Evolutionary conservation across 2,888 invertebrate species (phyloP).

Genomic region (Heliconius aoede): DNA sequence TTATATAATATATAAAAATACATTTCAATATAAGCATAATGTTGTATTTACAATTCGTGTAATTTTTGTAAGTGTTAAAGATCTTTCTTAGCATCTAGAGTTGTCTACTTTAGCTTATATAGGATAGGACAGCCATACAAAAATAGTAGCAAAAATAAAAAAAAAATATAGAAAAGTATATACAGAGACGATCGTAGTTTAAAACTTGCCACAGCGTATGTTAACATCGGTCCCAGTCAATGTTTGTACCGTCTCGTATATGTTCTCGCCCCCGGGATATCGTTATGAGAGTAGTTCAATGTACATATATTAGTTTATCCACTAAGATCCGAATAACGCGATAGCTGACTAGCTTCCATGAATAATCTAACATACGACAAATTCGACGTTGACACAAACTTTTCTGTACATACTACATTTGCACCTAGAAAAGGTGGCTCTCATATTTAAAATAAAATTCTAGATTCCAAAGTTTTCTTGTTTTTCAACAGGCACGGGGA

Average conservation of each 20-base stretch:
- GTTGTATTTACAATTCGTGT: too few relatives aligned
- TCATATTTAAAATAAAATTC: background rate
- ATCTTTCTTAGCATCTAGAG: too few relatives aligned
- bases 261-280: conserved; percentile 1
- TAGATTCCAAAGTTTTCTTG: background rate
- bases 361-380: conserved; percentile 11
- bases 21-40: too few relatives aligned
- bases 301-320: conserved; percentile 19
- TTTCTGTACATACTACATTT: background rate
- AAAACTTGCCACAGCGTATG: background rate
- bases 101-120: background rate
- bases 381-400: background rate
- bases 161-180: background rate
- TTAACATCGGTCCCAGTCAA: background rate
- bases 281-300: conserved; percentile 10
- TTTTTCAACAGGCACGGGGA: conserved; percentile 13
- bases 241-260: conserved; percentile 12
- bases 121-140: background rate
- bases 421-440: background rate
- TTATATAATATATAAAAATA: background rate
- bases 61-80: too few relatives aligned
- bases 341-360: conserved; percentile 17
- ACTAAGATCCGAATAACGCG: conserved; percentile 14
- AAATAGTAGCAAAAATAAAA: background rate
- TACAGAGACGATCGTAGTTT: background rate